Evolutionary conservation across 2,888 invertebrate species (phyloP), one percentile per base, ranked within the genome.

Genomic region (Scaptomyza reducta): DNA sequence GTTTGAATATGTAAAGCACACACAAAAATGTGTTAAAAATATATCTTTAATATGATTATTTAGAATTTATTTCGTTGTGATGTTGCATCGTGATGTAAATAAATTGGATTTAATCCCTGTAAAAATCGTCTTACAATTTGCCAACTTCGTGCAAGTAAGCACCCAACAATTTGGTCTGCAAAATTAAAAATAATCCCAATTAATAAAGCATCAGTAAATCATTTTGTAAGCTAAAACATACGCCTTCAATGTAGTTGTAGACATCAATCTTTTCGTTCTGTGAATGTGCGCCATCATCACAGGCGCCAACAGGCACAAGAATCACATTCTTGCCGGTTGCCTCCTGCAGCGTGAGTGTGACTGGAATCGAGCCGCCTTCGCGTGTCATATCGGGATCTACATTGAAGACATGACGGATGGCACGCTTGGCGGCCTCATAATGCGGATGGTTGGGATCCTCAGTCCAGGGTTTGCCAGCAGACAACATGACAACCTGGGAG

Each of bases 321-420:
- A 99, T 94, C 51, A 99, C 98, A 92, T 97, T 99, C 90, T 97
- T 97, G 0, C 96, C 96, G 58, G 98, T 98, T 10, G 96, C 96
- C 92, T 98, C 96, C 92, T 97, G 95, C 90, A 99, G 94, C 44
- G 97, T 97, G 74, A 99, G 93, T 50, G 99, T 98, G 66, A 99
- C 97, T 2, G 99, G 99, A 92, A 99, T 99, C 45, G 98, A 98
- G 16, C 99, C 99, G 59, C 99, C 99, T 92, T 99, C 99, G 57
- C 99, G 95, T 0, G 97, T 98, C 93, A 98, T 94, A 92, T 99
- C 98, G 0, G 99, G 99, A 45, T 97, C 97, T 72, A 94, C 93
- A 84, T 94, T 95, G 91, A 97, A 98, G 11, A 99, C 98, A 87
- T 95, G 94, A 80, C 95, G 94, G 3, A 96, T 96, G 27, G 97